Percentiles rank a stretch among this genome's conserved stretches.
phyloP scores from a whole-genome alignment of 2,888 invertebrate genomes.

The Spatulosminthurus flaviceps region DNA sequence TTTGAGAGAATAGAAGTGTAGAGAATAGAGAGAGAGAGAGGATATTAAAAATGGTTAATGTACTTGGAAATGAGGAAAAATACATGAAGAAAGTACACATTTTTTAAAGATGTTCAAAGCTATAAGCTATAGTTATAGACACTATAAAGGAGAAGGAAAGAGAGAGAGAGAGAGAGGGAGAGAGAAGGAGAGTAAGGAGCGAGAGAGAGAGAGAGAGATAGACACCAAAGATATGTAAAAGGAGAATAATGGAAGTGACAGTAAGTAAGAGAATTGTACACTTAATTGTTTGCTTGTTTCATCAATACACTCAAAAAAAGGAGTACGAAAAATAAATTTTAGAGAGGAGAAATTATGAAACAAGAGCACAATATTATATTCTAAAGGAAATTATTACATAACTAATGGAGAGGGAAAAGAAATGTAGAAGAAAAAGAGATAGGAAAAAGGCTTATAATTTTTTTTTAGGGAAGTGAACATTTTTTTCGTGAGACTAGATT shows the following conservation, averaged over 20 bases:
- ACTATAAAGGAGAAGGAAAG: neutral
- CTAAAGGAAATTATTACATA: too few species aligned
- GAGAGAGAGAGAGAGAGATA: neutral
- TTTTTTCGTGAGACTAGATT: conserved; percentile 47
- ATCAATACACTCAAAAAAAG: neutral
- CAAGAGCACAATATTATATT: too few species aligned
- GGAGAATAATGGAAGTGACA: neutral
- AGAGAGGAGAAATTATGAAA: neutral
- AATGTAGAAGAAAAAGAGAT: conserved; percentile 19
- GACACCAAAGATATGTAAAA: neutral
- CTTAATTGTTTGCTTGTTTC: neutral
- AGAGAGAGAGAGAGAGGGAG: neutral
- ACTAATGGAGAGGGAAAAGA: too few species aligned
- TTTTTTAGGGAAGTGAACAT: conserved; percentile 42
- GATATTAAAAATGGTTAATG: conserved; percentile 24
- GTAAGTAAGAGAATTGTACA: conserved; percentile 21
- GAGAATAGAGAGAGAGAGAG: too few species aligned
- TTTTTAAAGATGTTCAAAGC: neutral
- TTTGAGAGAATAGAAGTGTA: neutral
- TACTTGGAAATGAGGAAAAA: conserved; percentile 14
- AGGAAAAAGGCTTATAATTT: too few species aligned
- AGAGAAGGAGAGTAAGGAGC: neutral
- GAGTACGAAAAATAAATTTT: conserved; percentile 2
- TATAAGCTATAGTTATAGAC: neutral
- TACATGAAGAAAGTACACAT: conserved; percentile 14